A percentile compares a stretch with the other conserved stretches of the same genome.
These are phyloP conservation scores for Setophaga kirtlandii DNA, from an alignment of 2,113 vertebrate species.

Conservation along the genomic window DNA sequence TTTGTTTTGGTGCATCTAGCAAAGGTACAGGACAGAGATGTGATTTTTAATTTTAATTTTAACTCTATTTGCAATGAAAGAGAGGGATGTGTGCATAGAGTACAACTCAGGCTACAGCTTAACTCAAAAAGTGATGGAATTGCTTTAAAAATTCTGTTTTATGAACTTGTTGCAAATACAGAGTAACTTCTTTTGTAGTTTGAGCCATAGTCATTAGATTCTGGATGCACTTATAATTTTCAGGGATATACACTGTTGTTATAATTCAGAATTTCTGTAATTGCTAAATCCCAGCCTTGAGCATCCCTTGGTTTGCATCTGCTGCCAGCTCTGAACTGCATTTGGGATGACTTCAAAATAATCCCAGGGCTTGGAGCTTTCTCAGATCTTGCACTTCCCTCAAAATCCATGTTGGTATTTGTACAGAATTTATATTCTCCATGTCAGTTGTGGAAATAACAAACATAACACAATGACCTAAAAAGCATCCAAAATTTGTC, in stretches of 20 bases:
- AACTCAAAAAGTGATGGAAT: fast-evolving
- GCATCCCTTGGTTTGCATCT: background rate
- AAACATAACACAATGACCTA: background rate
- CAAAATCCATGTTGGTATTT: background rate
- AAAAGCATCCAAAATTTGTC: background rate
- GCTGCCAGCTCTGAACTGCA: background rate
- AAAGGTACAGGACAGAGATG: background rate
- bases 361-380: background rate
- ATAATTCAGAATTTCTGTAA: background rate
- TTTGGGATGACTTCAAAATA: background rate
- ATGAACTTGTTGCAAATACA: background rate
- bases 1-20: background rate
- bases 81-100: no score
- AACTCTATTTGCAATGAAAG: background rate
- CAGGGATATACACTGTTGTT: background rate
- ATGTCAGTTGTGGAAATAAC: background rate
- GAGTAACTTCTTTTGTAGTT: background rate
- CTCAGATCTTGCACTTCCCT: background rate
- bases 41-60: background rate
- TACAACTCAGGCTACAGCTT: background rate
- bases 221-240: background rate
- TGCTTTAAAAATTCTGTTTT: background rate
- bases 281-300: background rate
- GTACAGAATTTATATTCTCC: background rate
- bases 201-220: background rate